Percentiles rank a stretch among this genome's conserved stretches.
phyloP scores from a whole-genome alignment of 2,888 invertebrate genomes.

The Horisme vitalbata region DNA sequence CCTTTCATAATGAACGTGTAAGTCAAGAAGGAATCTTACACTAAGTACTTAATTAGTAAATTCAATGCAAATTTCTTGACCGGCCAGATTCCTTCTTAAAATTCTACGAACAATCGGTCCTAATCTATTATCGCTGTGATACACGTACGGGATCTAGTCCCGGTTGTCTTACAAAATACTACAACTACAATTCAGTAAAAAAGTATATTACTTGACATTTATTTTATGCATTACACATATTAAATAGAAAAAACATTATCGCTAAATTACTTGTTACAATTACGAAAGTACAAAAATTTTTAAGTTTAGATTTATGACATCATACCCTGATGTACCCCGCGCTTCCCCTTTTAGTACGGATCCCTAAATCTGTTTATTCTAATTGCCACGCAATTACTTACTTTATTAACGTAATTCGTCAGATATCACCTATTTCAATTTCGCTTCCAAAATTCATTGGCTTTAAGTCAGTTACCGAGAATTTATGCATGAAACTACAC shows the following conservation, averaged over 20 bases:
- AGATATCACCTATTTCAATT: conserved; percentile 67
- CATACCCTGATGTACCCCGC: conserved; percentile 83
- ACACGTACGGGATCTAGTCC: conserved; percentile 72
- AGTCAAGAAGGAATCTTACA: conserved; percentile 57
- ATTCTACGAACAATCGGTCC: conserved; percentile 55
- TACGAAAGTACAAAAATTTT: conserved; percentile 79
- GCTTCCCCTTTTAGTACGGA: conserved; percentile 50
- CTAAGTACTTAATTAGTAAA: conserved; percentile 35
- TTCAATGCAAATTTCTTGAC: conserved; percentile 30
- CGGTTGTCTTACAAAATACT: conserved; percentile 76
- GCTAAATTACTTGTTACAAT: conserved; percentile 73
- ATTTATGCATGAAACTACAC: conserved; percentile 19
- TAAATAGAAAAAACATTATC: conserved; percentile 72
- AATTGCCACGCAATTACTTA: conserved; percentile 79
- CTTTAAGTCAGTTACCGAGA: conserved; percentile 21
- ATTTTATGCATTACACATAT: conserved; percentile 70
- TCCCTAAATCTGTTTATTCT: conserved; percentile 60
- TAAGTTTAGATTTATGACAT: conserved; percentile 75
- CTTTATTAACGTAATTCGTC: conserved; percentile 80
- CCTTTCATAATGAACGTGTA: conserved; percentile 47
- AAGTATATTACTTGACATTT: conserved; percentile 75
- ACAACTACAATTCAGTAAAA: conserved; percentile 77
- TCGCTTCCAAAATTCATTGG: conserved; percentile 39
- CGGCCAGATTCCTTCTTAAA: conserved; percentile 57
- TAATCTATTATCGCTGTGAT: conserved; percentile 81